phyloP scores from a whole-genome alignment of 2,797 vertebrate genomes.

The Nothura maculosa region DNA sequence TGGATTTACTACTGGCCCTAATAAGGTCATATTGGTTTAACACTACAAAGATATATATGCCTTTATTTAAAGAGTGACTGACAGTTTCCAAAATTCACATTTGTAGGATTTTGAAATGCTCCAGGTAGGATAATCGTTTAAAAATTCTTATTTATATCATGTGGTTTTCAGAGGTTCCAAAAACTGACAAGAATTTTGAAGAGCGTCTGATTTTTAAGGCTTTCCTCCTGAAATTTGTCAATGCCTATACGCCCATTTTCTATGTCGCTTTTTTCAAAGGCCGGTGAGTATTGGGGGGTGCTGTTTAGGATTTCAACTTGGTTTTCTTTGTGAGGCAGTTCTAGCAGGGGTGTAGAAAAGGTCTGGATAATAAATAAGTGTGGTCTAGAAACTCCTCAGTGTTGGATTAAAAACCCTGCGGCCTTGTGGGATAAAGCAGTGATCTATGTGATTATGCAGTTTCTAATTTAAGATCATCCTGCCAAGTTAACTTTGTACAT shows the following conservation, averaged over 20 bases:
- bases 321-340: not conserved
- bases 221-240: conserved; percentile 96
- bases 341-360: not conserved
- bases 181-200: conserved; percentile 96
- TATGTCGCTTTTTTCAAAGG: conserved; percentile 99
- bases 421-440: not conserved
- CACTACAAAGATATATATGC: not conserved
- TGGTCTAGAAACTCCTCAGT: not conserved
- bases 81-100: not conserved
- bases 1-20: not conserved
- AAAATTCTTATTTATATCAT: not conserved
- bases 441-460: not conserved
- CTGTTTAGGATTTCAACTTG: not conserved
- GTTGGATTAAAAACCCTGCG: not conserved
- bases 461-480: not conserved
- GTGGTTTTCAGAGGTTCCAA: conserved; percentile 92
- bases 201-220: conserved; percentile 96
- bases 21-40: not conserved
- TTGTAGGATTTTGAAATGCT: not conserved
- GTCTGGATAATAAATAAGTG: not conserved
- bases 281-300: conserved; percentile 82
- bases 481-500: not conserved
- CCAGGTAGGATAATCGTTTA: not conserved
- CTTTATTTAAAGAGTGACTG: not conserved
- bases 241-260: conserved; percentile 97